These are phyloP conservation scores for Octopus bimaculoides DNA, from an alignment of 1,140 invertebrate genomes.

Conservation along the genomic window DNA sequence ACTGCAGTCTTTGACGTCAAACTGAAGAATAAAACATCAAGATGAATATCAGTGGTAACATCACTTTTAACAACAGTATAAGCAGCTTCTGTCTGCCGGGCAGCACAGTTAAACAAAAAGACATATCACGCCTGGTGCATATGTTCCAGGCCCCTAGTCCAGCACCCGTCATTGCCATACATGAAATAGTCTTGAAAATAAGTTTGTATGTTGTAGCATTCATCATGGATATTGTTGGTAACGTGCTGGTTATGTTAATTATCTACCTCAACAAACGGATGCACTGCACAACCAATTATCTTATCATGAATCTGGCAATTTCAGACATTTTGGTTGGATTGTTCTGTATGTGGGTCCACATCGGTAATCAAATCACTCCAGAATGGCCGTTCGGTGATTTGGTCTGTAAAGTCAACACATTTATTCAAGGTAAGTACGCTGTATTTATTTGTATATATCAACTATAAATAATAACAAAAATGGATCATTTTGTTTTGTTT, in stretches of 20 bases:
- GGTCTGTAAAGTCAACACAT: constrained; percentile 59
- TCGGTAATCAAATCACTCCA: constrained; percentile 44
- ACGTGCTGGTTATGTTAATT: constrained; percentile 39
- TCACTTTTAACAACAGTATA: not conserved
- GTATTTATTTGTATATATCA: too few relatives aligned
- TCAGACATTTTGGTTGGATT: constrained; percentile 75
- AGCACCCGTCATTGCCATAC: constrained; percentile 10
- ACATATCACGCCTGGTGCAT: not conserved
- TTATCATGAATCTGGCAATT: constrained; percentile 86
- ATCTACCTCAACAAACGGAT: constrained; percentile 34
- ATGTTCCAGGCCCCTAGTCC: constrained; percentile 9
- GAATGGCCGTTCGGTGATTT: constrained; percentile 55
- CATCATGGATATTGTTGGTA: constrained; percentile 35
- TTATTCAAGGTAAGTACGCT: constrained; percentile 56
- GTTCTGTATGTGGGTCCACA: constrained; percentile 60
- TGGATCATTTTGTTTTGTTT: too few relatives aligned
- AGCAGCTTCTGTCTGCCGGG: constrained; percentile 1
- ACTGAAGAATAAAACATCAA: too few relatives aligned
- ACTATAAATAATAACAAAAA: too few relatives aligned
- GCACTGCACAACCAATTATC: constrained; percentile 71
- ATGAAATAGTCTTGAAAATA: constrained; percentile 38
- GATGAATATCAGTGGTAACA: not conserved
- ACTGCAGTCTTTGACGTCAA: too few relatives aligned
- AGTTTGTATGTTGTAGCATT: constrained; percentile 39
- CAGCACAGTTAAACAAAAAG: not conserved